Evolutionary conservation across 2,888 invertebrate genomes (phyloP), one percentile per base, ranked within the genome.

Genomic region (Lasius platythorax): DNA sequence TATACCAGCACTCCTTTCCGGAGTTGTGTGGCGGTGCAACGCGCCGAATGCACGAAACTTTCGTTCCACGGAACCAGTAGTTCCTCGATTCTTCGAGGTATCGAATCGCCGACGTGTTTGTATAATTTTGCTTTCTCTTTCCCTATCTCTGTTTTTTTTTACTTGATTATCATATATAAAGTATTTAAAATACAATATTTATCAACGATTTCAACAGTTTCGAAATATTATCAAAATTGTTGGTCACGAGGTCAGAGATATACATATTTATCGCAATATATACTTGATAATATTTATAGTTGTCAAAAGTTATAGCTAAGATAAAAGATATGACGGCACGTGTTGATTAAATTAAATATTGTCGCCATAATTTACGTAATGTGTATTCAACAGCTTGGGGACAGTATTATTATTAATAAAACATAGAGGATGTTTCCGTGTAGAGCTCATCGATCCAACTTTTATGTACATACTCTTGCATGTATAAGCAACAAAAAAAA

Each of bases 1-100:
- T 23, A 43, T 61, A 43, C 18, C 67, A 82, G 56, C 66, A 83
- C 74, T 85, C 46, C 8, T 79, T 76, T 85, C 85, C 15, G 23
- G 33, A 33, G 30, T 61, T n/a, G 53, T 64, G 76, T 58, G 18
- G 18, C 81, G 61, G 82, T 83, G 91, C 86, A 84, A 88, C 87
- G 85, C 83, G 87, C 70, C 84, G 82, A 85, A 86, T 87, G 81
- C 84, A 87, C 74, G 72, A 73, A 85, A 83, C 85, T 89, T 75
- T 85, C 82, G 86, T 85, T 87, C 76, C 43, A 84, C 67, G 3
- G 63, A 4, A 40, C 53, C 66, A 88, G 89, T 89, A 85, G 79
- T 76, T 81, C n/a, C 73, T 28, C 50, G 82, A 89, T 83, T 84
- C 83, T 30, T 30, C 75, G 30, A 33, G 78, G 68, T 8, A 75